A percentile compares a stretch with the other conserved stretches of the same genome.
Evolutionary conservation across 2,888 invertebrate species (phyloP).

Genomic region (Encarsia formosa): DNA sequence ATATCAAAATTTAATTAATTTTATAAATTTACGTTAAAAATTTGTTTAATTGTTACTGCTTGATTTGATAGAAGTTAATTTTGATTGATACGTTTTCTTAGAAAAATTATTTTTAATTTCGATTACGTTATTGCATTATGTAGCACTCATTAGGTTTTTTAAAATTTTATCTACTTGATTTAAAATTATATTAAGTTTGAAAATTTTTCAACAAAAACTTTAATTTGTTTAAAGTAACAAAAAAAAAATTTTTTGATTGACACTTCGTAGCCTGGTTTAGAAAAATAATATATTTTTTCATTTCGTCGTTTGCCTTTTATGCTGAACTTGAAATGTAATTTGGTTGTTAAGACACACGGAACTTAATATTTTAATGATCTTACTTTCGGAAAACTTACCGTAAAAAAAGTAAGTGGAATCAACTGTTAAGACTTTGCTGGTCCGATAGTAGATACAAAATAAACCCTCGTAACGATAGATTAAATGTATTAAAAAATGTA

Average conservation of each 20-base stretch:
- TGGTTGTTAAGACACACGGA: conserved; percentile 17
- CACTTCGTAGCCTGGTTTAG: neutral
- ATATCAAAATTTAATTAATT: neutral
- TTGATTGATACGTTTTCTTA: neutral
- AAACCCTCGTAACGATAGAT: conserved; percentile 22
- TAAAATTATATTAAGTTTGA: conserved; percentile 19
- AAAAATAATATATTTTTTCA: conserved; percentile 7
- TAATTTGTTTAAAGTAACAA: no score
- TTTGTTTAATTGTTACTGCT: neutral
- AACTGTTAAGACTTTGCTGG: conserved; percentile 16
- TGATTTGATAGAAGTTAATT: neutral
- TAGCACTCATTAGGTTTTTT: conserved; percentile 14
- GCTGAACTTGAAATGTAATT: conserved; percentile 14
- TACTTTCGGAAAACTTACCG: conserved; percentile 14
- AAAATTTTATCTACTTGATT: conserved; percentile 11
- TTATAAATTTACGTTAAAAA: neutral
- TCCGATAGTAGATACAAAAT: conserved; percentile 22
- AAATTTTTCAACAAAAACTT: no score
- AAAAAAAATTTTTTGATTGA: conserved; percentile 1
- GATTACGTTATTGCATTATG: conserved; percentile 18
- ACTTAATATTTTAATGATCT: conserved; percentile 19
- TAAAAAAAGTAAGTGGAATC: conserved; percentile 17
- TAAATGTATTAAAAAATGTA: conserved; percentile 24
- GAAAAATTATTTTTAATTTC: conserved; percentile 1
- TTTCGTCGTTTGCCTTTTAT: conserved; percentile 11